These are phyloP conservation scores for Thamnophis sirtalis DNA, from an alignment of 2,113 vertebrate genomes.

Conservation along the genomic window DNA sequence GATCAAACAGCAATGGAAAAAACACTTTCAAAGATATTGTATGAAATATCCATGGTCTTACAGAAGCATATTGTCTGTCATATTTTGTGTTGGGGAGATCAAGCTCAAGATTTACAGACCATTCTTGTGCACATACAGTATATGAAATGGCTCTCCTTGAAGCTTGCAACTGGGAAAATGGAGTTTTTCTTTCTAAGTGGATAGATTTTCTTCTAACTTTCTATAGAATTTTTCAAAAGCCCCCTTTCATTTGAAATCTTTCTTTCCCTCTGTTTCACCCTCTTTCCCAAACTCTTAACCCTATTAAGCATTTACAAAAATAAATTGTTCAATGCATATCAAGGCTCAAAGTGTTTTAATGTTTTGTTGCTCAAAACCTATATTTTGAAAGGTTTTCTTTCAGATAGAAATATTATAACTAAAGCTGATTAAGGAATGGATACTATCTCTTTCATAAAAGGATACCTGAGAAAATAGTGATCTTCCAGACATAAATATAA, in stretches of 20 bases:
- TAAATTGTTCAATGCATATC: neutral
- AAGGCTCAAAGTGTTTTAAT: neutral
- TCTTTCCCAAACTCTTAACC: neutral
- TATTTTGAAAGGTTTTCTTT: conserved; percentile 7
- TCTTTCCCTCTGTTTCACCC: neutral
- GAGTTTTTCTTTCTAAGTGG: neutral
- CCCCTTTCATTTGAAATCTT: conserved; percentile 1
- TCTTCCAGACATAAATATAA: neutral
- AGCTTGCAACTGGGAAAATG: neutral
- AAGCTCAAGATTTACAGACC: neutral
- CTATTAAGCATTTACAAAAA: conserved; percentile 1
- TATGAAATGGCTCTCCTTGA: neutral
- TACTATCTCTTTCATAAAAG: neutral
- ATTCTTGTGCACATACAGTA: neutral
- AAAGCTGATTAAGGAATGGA: neutral
- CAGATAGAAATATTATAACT: neutral
- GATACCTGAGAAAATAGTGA: neutral
- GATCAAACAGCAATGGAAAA: neutral
- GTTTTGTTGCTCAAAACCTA: neutral
- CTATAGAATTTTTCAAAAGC: neutral
- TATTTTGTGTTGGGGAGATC: neutral
- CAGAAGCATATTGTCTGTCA: neutral
- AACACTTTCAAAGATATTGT: neutral
- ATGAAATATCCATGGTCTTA: neutral
- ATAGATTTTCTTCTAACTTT: neutral